Evolutionary conservation across 2,113 vertebrate genomes (phyloP).

Genomic region (Arenaria interpres): DNA sequence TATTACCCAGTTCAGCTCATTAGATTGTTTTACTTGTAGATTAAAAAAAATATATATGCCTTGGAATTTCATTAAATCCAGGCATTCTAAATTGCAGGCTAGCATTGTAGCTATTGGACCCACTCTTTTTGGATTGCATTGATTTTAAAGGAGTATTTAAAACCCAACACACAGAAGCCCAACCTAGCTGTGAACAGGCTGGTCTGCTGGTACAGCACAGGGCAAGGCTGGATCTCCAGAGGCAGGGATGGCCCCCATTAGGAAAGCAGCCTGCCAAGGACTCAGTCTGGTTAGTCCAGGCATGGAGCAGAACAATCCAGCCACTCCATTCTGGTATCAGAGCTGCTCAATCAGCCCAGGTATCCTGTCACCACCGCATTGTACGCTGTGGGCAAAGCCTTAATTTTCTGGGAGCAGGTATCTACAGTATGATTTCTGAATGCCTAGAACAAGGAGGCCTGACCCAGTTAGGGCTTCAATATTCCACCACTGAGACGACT

Average conservation of each 20-base stretch:
- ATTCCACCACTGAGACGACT: neutral
- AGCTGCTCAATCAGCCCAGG: neutral
- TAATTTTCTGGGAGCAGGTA: neutral
- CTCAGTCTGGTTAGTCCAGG: rapidly evolving
- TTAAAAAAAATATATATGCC: neutral
- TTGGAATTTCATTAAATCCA: neutral
- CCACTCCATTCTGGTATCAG: neutral
- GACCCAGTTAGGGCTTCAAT: neutral
- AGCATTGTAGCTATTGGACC: neutral
- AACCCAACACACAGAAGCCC: neutral
- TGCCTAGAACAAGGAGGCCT: neutral
- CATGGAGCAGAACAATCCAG: neutral
- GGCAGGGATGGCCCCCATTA: neutral
- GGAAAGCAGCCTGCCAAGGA: neutral
- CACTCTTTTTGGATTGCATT: too few species aligned
- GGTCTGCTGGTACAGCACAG: neutral
- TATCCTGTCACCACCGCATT: neutral
- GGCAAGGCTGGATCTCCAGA: neutral
- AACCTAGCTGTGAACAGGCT: neutral
- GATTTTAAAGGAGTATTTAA: neutral
- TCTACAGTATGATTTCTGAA: neutral
- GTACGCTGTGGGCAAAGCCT: rapidly evolving
- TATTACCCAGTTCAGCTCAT: neutral
- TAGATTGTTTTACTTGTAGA: neutral
- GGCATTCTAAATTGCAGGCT: neutral